Base-by-base conservation (phyloP, 1,140 invertebrate genomes). In the Caenorhabditis tropicalis region DNA sequence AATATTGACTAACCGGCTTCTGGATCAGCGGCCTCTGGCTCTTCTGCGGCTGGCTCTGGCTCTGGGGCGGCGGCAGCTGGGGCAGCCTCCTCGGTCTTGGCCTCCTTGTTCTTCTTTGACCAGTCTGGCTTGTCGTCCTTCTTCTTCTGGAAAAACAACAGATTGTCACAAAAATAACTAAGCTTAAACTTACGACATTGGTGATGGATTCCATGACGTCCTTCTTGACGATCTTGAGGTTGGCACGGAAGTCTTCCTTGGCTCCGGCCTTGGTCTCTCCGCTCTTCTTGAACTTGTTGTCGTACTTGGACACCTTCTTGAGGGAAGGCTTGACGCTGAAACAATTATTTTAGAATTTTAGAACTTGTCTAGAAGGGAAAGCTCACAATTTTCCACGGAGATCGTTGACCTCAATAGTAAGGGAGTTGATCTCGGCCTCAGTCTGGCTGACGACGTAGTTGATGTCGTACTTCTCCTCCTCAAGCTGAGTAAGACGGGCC, bases 311-410 rank as follows among this genome's bases (percentile, higher is more conserved):
- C 82, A 99, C 96, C 94, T 99, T 99, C 94, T 98, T 98, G 92
- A 99, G 93, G 87, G 97, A 96, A 91, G 97, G 97, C 93, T 99
- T 99, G 92, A 98, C 95, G 94, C 93, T 93, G 80, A 65, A 88
- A 87, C 9, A 29, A 24, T 1, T 16, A 31, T 15, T 43, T 39
- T 48, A n/a, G n/a, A 70, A 48, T 48, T 12, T 48, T n/a, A 29
- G 33, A 24, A 56, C 24, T 10, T 56, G 21, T n/a, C 16, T 39
- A 39, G 1, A 24, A 1, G 19, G 29, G 10, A 15, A 88, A 93
- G 96, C 96, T 96, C 94, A 98, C 96, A 98, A 99, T 95, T 99
- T 98, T 92, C 97, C 97, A 94, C 97, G 95, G 91, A 98, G 95
- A 93, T 99, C 97, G 93, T 98, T 99, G 91, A 99, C 97, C 94